phyloP scores from a whole-genome alignment of 1,140 invertebrate species.

The Onthophagus taurus region DNA sequence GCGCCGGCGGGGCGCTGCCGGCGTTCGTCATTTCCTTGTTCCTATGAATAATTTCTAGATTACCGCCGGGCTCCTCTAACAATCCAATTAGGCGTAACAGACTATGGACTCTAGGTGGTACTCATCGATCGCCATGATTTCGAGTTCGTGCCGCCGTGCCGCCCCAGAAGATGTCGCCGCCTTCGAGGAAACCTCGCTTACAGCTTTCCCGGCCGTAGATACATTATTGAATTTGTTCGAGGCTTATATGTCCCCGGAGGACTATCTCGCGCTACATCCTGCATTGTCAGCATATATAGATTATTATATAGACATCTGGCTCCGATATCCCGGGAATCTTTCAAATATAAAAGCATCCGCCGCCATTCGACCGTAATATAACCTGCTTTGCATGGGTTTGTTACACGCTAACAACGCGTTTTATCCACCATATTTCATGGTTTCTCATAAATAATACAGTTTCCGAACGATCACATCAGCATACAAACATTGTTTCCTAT shows the following conservation, averaged over 20 bases:
- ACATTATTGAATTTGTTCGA: slow-evolving; percentile 39
- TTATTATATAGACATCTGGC: slow-evolving; percentile 41
- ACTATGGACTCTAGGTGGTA: background rate
- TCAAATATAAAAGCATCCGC: slow-evolving; percentile 34
- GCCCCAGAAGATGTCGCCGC: slow-evolving; percentile 3
- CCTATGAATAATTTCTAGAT: slow-evolving; percentile 12
- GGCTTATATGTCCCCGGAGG: slow-evolving; percentile 34
- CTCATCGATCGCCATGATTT: slow-evolving; percentile 1
- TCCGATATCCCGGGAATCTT: slow-evolving; percentile 35
- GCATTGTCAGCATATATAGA: slow-evolving; percentile 41
- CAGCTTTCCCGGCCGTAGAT: slow-evolving; percentile 28
- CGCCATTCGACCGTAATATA: slow-evolving; percentile 20
- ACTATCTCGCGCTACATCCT: slow-evolving; percentile 31
- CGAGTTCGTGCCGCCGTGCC: background rate
- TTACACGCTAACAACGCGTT: slow-evolving; percentile 21
- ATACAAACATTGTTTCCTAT: too few relatives aligned
- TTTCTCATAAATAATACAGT: slow-evolving; percentile 22
- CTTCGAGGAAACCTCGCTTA: slow-evolving; percentile 11
- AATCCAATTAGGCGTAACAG: slow-evolving; percentile 1
- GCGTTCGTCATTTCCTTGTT: slow-evolving; percentile 8
- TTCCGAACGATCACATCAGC: too few relatives aligned
- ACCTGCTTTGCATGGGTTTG: slow-evolving; percentile 17
- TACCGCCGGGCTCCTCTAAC: slow-evolving; percentile 6
- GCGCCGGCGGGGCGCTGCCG: background rate
- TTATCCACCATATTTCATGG: slow-evolving; percentile 22